These are phyloP conservation scores for Coendou prehensilis DNA, from an alignment of 2,797 vertebrate species.

Conservation along the genomic window DNA sequence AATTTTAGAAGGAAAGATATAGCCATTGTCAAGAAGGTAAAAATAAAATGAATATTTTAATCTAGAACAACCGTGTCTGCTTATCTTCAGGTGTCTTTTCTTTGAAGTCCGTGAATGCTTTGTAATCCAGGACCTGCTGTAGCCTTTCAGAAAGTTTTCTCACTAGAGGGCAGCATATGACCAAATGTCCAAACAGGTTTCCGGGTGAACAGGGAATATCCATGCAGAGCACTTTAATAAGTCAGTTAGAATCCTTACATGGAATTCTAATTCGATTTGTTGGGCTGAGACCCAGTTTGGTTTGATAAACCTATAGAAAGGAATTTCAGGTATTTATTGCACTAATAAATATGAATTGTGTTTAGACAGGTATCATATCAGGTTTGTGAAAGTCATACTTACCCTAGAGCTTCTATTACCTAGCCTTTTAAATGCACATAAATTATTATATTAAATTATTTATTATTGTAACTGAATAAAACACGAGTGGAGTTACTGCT, in stretches of 20 bases:
- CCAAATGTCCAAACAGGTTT: slow-evolving; percentile 86
- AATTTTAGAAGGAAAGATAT: not conserved
- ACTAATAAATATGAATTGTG: slow-evolving; percentile 85
- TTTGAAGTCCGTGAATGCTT: not conserved
- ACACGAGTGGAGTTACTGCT: slow-evolving; percentile 70
- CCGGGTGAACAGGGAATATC: slow-evolving; percentile 30
- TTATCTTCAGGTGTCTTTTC: not conserved
- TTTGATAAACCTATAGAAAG: slow-evolving; percentile 84
- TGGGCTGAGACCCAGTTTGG: slow-evolving; percentile 84
- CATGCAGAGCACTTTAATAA: slow-evolving; percentile 77
- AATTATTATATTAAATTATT: slow-evolving; percentile 86
- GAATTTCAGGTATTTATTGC: slow-evolving; percentile 84
- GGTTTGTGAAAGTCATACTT: slow-evolving; percentile 79
- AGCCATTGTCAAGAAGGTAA: not conserved
- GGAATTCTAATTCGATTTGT: slow-evolving; percentile 84
- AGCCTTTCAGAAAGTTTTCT: slow-evolving; percentile 64
- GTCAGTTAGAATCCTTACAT: slow-evolving; percentile 69
- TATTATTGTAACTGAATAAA: slow-evolving; percentile 84
- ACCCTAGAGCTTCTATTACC: slow-evolving; percentile 70
- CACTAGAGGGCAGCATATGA: slow-evolving; percentile 93
- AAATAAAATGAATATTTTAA: slow-evolving; percentile 26
- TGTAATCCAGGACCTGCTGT: not conserved
- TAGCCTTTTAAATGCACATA: slow-evolving; percentile 84
- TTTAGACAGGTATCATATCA: slow-evolving; percentile 81
- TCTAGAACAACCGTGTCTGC: not conserved